Evolutionary conservation across 2,113 vertebrate species (phyloP), one percentile per base, ranked within the genome.

Genomic region (Gymnarchus niloticus): DNA sequence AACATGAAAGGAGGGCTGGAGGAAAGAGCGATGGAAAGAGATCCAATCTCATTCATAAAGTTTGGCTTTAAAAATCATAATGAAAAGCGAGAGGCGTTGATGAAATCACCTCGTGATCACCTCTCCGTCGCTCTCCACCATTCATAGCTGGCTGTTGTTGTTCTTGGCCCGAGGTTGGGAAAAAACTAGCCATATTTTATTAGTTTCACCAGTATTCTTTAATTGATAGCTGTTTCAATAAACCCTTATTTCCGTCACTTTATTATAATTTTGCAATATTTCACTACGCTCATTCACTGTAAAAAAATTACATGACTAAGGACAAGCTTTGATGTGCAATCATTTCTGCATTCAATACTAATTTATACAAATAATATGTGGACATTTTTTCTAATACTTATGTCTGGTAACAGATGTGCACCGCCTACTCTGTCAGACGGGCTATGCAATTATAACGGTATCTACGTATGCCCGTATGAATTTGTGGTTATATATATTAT

Each of bases 21-120:
- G 51, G 9, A 19, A 52, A 2, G 25, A 83, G 85, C 86, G 85
- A 83, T 17, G 33, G 81, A 83, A 83, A 93, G 92, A 91, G 91
- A 94, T 93, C 92, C 92, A 93, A 94, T 95, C 95, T 95, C 95
- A 96, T 96, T 96, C 96, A 96, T 96, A 96, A 96, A 96, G 95
- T 95, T 92, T 93, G 93, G 93, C 93, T 94, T 94, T 94, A 95
- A 95, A 95, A 95, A 95, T 94, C 94, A 95, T 95, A 95, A 95
- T 95, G 94, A 94, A 95, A 94, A 89, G 91, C 89, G 92, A 93
- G 93, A 92, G 92, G 92, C 93, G 94, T 94, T 95, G 93, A 94
- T 94, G 94, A 94, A 94, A 94, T 89, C 90, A 88, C 91, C 91
- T 88, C 91, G 91, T 91, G 87, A 91, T 89, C 93, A 89, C 90